Evolutionary conservation across 2,888 invertebrate genomes (phyloP), one percentile per base, ranked within the genome.

Genomic region (Polydrusus pterygomalis): DNA sequence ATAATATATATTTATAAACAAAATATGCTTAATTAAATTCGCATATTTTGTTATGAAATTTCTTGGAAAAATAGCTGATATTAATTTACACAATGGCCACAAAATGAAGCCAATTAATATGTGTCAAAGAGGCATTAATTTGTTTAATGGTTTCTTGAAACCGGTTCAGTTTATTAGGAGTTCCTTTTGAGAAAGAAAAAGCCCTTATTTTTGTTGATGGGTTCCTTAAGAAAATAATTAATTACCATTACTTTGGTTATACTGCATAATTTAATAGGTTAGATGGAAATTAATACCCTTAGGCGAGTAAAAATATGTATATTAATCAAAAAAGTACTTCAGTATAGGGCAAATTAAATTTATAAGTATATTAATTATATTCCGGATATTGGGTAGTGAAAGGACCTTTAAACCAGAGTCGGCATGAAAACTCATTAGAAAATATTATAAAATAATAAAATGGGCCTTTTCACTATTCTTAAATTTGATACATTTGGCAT

Each of bases 51-150:
- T 5, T 25, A 6, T 6, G 47, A 1, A 7, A 15, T 9, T 47
- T 17, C 8, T 3, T 15, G 3, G 9, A 51, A 51, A 51, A 13
- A 13, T 18, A 20, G n/a, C 17, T 56, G 9, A 25, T 30, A 56
- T 56, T 56, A 56, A 56, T 56, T n/a, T 56, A 18, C 25, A 8
- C 54, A n/a, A n/a, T 7, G n/a, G 7, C n/a, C n/a, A 30, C 54
- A 56, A n/a, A 56, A 30, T n/a, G 5, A 9, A 56, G 25, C n/a
- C n/a, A 56, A 56, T 56, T 56, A 56, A 56, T 56, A 56, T 7
- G 10, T 30, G 54, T 56, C 54, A 30, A 56, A 56, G n/a, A n/a
- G 7, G 25, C 54, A 56, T 56, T 56, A 56, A 56, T 56, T 56
- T n/a, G 17, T 56, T 18, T 56, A 56, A 56, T 30, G 13, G 54